phyloP scores from a whole-genome alignment of 2,888 invertebrate genomes.

The Chalcis sispes region DNA sequence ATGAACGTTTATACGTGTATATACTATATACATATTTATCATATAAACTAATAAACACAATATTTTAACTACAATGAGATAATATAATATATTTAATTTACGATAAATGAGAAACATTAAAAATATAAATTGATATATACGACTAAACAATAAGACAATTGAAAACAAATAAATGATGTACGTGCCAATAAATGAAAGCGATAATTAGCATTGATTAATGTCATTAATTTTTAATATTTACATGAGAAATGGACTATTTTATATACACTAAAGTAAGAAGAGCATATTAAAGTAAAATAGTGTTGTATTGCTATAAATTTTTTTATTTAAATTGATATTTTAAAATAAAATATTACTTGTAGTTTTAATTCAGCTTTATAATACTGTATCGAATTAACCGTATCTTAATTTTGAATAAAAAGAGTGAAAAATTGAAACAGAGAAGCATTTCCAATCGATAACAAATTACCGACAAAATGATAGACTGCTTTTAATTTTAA shows the following conservation, averaged over 20 bases:
- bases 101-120: not conserved
- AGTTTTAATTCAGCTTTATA: slow-evolving; percentile 24
- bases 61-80: too few species aligned
- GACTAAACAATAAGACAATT: not conserved
- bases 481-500: too few species aligned
- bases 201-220: not conserved
- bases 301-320: slow-evolving; percentile 6
- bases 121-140: not conserved
- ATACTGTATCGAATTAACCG: slow-evolving; percentile 5
- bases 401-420: slow-evolving; percentile 1
- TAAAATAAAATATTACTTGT: too few species aligned
- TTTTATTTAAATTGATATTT: not conserved
- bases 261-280: slow-evolving; percentile 26
- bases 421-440: not conserved
- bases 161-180: slow-evolving; percentile 17
- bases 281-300: slow-evolving; percentile 18
- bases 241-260: slow-evolving; percentile 29
- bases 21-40: too few species aligned
- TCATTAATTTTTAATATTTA: slow-evolving; percentile 22
- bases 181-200: not conserved
- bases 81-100: too few species aligned
- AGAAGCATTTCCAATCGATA: too few species aligned
- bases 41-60: too few species aligned
- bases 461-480: too few species aligned
- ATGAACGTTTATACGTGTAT: too few species aligned